A percentile compares a stretch with the other conserved stretches of the same genome.
These are phyloP conservation scores for Eupithecia tripunctaria DNA, from an alignment of 2,888 invertebrate species.

Conservation along the genomic window DNA sequence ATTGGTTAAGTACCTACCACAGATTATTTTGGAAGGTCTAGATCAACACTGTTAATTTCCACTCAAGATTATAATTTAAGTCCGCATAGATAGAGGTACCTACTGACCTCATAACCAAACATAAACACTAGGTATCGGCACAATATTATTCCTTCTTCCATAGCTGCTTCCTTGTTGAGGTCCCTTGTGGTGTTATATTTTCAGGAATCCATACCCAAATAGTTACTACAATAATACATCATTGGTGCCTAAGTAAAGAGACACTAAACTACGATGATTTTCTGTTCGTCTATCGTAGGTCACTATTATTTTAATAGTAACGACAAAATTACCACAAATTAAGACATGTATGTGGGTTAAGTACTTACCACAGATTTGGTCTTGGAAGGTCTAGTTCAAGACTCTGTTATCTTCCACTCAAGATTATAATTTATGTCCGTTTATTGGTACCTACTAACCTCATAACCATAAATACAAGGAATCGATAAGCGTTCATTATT, in stretches of 20 bases:
- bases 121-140: too few species aligned
- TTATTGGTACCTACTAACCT: neutral
- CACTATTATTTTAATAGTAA: neutral
- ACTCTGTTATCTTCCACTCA: neutral
- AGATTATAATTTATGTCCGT: neutral
- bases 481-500: neutral
- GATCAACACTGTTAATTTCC: too few species aligned
- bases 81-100: too few species aligned
- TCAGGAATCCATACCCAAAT: neutral
- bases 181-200: neutral
- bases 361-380: neutral
- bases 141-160: too few species aligned
- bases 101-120: too few species aligned
- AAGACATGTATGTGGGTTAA: neutral
- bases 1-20: too few species aligned
- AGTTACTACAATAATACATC: neutral
- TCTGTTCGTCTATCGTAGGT: neutral
- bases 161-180: too few species aligned
- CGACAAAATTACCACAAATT: slow-evolving; percentile 1
- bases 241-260: neutral
- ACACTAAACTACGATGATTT: neutral
- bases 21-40: too few species aligned
- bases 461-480: neutral
- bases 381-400: neutral
- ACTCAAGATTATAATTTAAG: too few species aligned